Conservation (phyloP, 1,140 invertebrate genomes). For the Drosophila sulfurigaster region DNA sequence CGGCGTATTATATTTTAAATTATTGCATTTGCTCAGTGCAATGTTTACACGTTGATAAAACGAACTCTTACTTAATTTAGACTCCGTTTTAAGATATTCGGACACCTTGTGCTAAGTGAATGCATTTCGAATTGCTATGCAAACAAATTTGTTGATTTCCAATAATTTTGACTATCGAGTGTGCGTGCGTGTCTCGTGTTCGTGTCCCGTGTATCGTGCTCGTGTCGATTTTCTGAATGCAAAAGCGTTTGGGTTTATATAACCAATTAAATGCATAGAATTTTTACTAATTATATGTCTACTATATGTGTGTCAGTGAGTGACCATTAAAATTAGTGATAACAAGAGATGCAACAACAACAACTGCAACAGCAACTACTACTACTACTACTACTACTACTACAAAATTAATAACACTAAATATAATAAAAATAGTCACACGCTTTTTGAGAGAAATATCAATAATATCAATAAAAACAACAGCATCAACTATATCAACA, state of each 20-base stretch:
- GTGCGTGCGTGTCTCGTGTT: background rate
- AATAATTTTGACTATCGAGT: background rate
- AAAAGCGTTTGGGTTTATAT: constrained; percentile 23
- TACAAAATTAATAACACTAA: background rate
- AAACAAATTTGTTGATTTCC: constrained; percentile 5
- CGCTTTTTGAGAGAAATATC: background rate
- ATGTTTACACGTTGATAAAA: background rate
- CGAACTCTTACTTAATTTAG: background rate
- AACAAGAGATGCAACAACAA: constrained; percentile 15
- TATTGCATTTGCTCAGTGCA: constrained; percentile 12
- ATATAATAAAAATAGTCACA: background rate
- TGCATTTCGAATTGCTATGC: background rate
- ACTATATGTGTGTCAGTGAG: too few relatives aligned
- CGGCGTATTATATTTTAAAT: constrained; percentile 33
- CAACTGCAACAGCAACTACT: constrained; percentile 17
- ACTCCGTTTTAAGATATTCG: background rate
- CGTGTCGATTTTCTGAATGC: constrained; percentile 4
- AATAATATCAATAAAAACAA: constrained; percentile 40
- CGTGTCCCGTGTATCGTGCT: constrained; percentile 25
- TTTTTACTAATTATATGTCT: constrained; percentile 26
- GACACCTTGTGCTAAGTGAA: background rate
- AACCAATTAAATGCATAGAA: constrained; percentile 18
- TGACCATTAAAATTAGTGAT: too few relatives aligned
- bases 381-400: constrained; percentile 15
- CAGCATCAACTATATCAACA: constrained; percentile 16